phyloP scores from a whole-genome alignment of 2,797 vertebrate genomes.

The Trematomus bernacchii region DNA sequence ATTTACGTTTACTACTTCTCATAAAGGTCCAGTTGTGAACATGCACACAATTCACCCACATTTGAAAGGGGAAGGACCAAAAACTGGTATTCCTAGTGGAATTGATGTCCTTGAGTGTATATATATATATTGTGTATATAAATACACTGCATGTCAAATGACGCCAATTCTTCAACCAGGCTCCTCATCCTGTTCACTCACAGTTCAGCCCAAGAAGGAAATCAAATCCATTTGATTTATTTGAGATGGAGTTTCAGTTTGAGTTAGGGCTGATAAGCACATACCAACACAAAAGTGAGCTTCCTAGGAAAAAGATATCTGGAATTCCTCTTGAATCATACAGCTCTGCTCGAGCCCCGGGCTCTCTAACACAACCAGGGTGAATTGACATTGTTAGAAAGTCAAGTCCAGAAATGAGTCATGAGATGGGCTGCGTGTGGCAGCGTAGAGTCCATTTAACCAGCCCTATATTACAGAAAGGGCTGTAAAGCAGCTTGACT shows the following conservation, averaged over 20 bases:
- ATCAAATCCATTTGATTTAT: constrained; percentile 55
- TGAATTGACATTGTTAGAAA: constrained; percentile 76
- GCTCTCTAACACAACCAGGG: constrained; percentile 48
- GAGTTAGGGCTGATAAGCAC: constrained; percentile 39
- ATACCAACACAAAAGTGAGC: constrained; percentile 47
- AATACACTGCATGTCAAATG: constrained; percentile 39
- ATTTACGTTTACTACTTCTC: constrained; percentile 14
- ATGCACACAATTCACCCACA: constrained; percentile 3
- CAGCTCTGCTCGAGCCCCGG: constrained; percentile 37
- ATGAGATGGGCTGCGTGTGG: constrained; percentile 45
- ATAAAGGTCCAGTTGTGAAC: constrained; percentile 17
- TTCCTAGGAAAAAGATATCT: constrained; percentile 52
- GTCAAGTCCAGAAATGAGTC: constrained; percentile 71
- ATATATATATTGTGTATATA: too few species aligned
- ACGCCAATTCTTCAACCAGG: constrained; percentile 21
- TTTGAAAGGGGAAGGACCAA: constrained; percentile 1
- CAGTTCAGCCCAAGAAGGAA: constrained; percentile 28
- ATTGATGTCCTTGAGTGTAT: constrained; percentile 32
- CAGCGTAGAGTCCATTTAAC: constrained; percentile 56
- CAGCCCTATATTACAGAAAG: constrained; percentile 37
- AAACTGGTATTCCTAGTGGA: constrained; percentile 1
- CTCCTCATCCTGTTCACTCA: constrained; percentile 18
- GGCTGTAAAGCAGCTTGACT: constrained; percentile 53
- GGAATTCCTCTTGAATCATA: constrained; percentile 56
- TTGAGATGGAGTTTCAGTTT: constrained; percentile 44